Evolutionary conservation across 1,140 invertebrate genomes (phyloP).

Genomic region (Drosophila ambigua): DNA sequence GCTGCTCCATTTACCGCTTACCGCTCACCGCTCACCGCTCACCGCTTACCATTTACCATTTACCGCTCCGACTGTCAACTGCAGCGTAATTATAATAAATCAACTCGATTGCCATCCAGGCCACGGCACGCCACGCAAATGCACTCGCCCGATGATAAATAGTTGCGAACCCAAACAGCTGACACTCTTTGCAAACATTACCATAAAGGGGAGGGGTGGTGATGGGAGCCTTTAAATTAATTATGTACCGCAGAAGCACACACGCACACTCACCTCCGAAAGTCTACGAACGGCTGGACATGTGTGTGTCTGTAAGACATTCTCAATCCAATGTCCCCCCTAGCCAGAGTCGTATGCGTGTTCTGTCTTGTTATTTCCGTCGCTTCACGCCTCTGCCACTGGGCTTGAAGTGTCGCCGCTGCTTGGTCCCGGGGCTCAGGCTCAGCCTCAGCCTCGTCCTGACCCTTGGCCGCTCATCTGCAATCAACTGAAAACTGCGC

Average conservation of each 20-base stretch:
- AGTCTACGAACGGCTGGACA: background rate
- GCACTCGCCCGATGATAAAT: constrained; percentile 69
- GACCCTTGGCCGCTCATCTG: constrained; percentile 9
- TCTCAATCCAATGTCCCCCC: background rate
- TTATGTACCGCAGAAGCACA: constrained; percentile 54
- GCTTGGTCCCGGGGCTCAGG: background rate
- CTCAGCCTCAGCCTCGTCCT: background rate
- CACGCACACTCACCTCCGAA: constrained; percentile 8
- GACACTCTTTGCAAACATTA: constrained; percentile 77
- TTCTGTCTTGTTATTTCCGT: constrained; percentile 33
- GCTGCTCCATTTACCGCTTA: background rate
- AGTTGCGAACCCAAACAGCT: constrained; percentile 61
- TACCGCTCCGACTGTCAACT: constrained; percentile 64
- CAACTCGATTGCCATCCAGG: constrained; percentile 64
- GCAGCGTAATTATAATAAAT: constrained; percentile 81
- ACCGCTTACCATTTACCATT: constrained; percentile 5
- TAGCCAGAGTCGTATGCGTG: constrained; percentile 14
- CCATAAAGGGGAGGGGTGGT: constrained; percentile 2
- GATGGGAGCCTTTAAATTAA: constrained; percentile 68
- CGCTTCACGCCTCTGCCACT: constrained; percentile 22
- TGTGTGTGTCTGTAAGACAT: background rate
- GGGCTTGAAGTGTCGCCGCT: constrained; percentile 19
- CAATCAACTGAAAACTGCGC: constrained; percentile 54
- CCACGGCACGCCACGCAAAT: constrained; percentile 64
- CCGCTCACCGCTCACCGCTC: background rate